These are phyloP conservation scores for Myotis myotis DNA, from an alignment of 2,797 vertebrate species.

Conservation along the genomic window DNA sequence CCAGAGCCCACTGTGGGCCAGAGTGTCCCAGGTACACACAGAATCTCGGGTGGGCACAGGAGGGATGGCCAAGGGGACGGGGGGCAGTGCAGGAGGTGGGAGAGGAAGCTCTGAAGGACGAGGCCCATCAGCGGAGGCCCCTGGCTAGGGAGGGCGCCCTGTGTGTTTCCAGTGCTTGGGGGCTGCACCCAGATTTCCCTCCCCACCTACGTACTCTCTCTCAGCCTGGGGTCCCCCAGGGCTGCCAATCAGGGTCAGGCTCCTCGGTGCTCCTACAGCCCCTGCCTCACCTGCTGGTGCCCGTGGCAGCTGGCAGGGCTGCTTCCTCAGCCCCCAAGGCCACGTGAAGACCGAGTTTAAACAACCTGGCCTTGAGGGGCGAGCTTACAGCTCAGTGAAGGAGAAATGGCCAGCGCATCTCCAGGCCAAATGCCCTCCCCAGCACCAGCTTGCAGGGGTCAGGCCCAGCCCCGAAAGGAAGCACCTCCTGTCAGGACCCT, in stretches of 20 bases:
- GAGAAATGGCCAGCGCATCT: no score
- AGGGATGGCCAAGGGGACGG: not conserved
- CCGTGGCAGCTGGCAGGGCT: not conserved
- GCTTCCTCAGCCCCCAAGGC: not conserved
- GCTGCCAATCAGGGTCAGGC: not conserved
- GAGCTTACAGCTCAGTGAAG: not conserved
- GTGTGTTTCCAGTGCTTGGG: no score
- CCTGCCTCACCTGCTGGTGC: not conserved
- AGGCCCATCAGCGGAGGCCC: not conserved
- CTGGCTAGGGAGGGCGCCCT: not conserved
- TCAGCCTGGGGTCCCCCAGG: not conserved
- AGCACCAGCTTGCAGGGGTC: not conserved
- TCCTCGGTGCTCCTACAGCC: not conserved
- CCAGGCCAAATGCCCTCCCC: no score
- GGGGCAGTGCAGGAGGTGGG: not conserved
- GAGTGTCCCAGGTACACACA: not conserved
- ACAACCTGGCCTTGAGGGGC: not conserved
- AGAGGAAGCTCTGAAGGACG: not conserved
- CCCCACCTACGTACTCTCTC: no score
- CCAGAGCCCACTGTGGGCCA: not conserved
- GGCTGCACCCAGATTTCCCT: not conserved
- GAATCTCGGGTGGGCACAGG: not conserved
- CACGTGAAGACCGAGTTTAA: not conserved
- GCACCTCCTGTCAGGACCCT: not conserved
- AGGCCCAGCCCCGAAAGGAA: not conserved